Percentiles rank a stretch among this genome's conserved stretches.
phyloP scores from a whole-genome alignment of 2,888 invertebrate genomes.

The Adelphocoris suturalis region DNA sequence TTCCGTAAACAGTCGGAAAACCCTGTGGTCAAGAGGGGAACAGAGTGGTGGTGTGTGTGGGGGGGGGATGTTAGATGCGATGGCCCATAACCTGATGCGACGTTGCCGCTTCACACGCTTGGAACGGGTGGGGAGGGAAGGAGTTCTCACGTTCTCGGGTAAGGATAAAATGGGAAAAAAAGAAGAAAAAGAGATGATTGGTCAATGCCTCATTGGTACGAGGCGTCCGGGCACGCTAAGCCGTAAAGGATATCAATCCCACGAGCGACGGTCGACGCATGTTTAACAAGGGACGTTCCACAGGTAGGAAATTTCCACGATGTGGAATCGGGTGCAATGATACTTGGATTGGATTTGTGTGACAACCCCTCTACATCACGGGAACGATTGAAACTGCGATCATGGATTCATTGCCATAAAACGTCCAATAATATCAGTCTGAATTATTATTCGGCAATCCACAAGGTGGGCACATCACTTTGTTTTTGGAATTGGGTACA shows the following conservation, averaged over 20 bases:
- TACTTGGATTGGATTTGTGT: no score
- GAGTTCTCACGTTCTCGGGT: slow-evolving; percentile 21
- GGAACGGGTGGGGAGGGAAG: neutral
- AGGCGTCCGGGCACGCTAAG: neutral
- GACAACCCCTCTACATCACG: no score
- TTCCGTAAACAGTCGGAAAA: slow-evolving; percentile 2
- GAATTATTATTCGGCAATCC: no score
- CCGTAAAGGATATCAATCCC: slow-evolving; percentile 3
- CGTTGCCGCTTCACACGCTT: neutral
- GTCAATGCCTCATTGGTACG: slow-evolving; percentile 29
- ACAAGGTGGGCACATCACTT: no score
- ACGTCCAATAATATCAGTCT: no score
- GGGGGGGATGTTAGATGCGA: slow-evolving; percentile 6
- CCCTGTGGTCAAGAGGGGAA: neutral
- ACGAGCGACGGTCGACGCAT: neutral
- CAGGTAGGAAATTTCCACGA: no score
- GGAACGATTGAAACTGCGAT: no score
- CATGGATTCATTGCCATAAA: no score
- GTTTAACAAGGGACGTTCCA: neutral
- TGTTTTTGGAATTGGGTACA: no score
- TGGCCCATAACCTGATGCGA: slow-evolving; percentile 4
- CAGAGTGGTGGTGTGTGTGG: neutral
- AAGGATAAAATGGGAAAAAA: neutral
- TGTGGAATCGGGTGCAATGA: no score
- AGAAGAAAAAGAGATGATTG: slow-evolving; percentile 22